phyloP scores from a whole-genome alignment of 2,888 invertebrate genomes.

The Cantharis flavilabris region DNA sequence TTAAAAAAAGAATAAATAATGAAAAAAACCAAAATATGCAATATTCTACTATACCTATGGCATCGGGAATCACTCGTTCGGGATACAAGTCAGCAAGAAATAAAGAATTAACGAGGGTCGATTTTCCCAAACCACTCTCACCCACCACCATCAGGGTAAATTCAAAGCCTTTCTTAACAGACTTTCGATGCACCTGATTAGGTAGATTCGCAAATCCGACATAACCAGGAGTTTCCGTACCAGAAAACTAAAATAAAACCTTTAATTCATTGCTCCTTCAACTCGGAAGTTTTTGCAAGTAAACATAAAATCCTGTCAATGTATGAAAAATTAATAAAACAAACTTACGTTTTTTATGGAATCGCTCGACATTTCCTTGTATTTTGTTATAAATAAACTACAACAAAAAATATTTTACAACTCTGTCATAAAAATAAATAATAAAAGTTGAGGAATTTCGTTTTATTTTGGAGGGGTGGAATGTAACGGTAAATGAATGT shows the following conservation, averaged over 20 bases:
- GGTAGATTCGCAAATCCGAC: slow-evolving; percentile 94
- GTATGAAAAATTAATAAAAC: background rate
- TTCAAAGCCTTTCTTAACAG: slow-evolving; percentile 97
- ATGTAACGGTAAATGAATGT: background rate
- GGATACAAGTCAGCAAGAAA: slow-evolving; percentile 95
- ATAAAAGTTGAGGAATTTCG: background rate
- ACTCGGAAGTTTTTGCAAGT: background rate
- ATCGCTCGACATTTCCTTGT: slow-evolving; percentile 60
- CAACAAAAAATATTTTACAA: background rate
- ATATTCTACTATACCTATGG: slow-evolving; percentile 67
- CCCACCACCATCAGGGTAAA: slow-evolving; percentile 93
- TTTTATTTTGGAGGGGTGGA: no score
- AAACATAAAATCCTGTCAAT: background rate
- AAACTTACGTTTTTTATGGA: slow-evolving; percentile 61
- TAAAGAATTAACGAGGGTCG: slow-evolving; percentile 92
- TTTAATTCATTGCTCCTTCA: background rate
- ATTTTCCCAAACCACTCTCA: slow-evolving; percentile 91
- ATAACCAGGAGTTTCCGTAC: slow-evolving; percentile 85
- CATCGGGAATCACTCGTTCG: slow-evolving; percentile 86
- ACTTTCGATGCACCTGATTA: slow-evolving; percentile 95
- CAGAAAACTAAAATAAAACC: slow-evolving; percentile 72
- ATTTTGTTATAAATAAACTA: background rate
- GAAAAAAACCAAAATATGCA: background rate
- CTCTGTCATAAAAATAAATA: background rate
- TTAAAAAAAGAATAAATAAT: slow-evolving; percentile 25